Conservation (phyloP, 2,797 vertebrate genomes). For the Pantherophis vulpinus region DNA sequence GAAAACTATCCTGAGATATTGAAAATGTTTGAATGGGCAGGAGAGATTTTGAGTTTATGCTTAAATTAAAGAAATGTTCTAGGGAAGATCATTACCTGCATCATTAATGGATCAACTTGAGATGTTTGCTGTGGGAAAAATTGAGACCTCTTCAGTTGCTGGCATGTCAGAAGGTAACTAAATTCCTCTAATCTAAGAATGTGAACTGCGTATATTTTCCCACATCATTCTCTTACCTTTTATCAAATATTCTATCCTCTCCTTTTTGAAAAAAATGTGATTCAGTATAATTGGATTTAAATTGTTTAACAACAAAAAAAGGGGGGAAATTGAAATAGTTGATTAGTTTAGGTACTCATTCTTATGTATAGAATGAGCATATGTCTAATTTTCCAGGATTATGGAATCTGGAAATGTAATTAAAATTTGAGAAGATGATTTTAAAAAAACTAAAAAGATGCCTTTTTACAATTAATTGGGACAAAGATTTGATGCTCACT, state of each 20-base stretch:
- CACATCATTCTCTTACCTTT: background rate
- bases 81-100: background rate
- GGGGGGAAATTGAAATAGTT: background rate
- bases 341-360: background rate
- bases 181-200: background rate
- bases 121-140: background rate
- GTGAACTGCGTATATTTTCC: background rate
- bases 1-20: background rate
- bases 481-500: background rate
- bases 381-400: background rate
- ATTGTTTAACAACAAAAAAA: background rate
- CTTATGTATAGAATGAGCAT: background rate
- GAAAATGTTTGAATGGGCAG: background rate
- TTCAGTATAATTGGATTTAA: background rate
- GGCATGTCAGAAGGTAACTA: slow-evolving; percentile 2
- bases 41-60: background rate
- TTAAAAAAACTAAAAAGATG: background rate
- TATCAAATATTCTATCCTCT: background rate
- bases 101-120: background rate
- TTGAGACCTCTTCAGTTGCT: background rate
- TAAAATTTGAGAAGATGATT: background rate
- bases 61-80: background rate
- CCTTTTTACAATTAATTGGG: background rate
- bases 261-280: background rate
- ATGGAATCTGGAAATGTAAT: background rate